Base-by-base conservation (phyloP, 1,140 invertebrate genomes). In the Cherax destructor region DNA sequence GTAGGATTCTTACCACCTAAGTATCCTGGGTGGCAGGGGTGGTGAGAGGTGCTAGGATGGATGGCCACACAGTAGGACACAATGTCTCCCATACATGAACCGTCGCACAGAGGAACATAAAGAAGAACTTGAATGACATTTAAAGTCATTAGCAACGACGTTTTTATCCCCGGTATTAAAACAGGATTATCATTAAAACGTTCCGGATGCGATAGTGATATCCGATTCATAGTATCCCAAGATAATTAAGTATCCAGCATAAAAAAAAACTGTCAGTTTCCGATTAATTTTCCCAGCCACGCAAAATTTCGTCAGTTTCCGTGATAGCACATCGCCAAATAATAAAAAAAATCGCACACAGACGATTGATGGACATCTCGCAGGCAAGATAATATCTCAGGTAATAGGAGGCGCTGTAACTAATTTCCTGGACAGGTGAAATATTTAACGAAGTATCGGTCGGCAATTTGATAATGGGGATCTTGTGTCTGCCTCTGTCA, bases 381-480 rank as follows among this genome's bases (percentile, higher is more conserved):
- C 52, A 56, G 13, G 18, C 5, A 69, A 5, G 18, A 69, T 6
- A 69, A 13, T 18, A 69, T 69, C 65, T 18, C 21, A 21, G 21
- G 65, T 18, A n/a, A 69, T 5, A n/a, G 21, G 21, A 18, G 65
- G 21, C 65, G 11, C 65, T 69, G 52, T 69, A n/a, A 21, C 65
- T n/a, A 69, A 69, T 21, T 69, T 69, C 65, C 65, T 69, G 65
- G 65, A n/a, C 65, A 69, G 65, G 65, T 69, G 65, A 69, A n/a
- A 18, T 11, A 69, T 18, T 69, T 69, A n/a, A 69, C 21, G 65
- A 69, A n/a, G 65, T 56, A 56, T 56, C 52, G 52, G 52, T 56
- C 52, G 52, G 1, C 52, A 56, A 13, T 56, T 13, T 56, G 52
- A 56, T 56, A 13, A 56, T 56, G 13, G 1, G 52, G 52, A 56